phyloP scores from a whole-genome alignment of 2,888 invertebrate genomes.

The Parelbella ahira region DNA sequence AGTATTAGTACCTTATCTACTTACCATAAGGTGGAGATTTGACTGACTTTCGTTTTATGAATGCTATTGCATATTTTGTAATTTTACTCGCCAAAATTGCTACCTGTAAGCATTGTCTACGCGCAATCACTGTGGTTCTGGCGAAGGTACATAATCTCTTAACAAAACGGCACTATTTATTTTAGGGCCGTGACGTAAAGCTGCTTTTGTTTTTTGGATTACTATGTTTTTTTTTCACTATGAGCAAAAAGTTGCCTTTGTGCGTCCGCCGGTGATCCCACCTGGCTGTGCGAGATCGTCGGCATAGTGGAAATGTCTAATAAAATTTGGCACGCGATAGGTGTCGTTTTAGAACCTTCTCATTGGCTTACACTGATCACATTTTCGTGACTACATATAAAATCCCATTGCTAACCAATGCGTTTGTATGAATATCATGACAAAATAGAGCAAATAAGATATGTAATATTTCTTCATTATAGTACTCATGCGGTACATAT shows the following conservation, averaged over 20 bases:
- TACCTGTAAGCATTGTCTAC: slow-evolving; percentile 71
- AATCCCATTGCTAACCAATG: too few relatives aligned
- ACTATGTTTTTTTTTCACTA: slow-evolving; percentile 15
- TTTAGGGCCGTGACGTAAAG: slow-evolving; percentile 67
- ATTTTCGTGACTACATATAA: too few relatives aligned
- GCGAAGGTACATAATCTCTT: slow-evolving; percentile 61
- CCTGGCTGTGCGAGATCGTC: slow-evolving; percentile 10
- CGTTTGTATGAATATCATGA: too few relatives aligned
- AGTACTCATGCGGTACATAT: too few relatives aligned
- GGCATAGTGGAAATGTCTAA: slow-evolving; percentile 10
- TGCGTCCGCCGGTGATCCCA: slow-evolving; percentile 15
- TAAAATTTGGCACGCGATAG: slow-evolving; percentile 20
- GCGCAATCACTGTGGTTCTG: slow-evolving; percentile 56
- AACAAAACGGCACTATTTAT: slow-evolving; percentile 64
- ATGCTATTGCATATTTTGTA: slow-evolving; percentile 36
- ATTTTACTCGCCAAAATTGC: slow-evolving; percentile 48
- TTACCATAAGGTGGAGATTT: slow-evolving; percentile 10
- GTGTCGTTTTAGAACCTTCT: too few relatives aligned
- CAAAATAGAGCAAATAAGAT: too few relatives aligned
- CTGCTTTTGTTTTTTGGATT: slow-evolving; percentile 51
- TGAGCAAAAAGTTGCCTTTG: slow-evolving; percentile 12
- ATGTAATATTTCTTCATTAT: too few relatives aligned
- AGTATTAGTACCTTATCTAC: not conserved
- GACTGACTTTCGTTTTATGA: slow-evolving; percentile 16
- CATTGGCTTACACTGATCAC: too few relatives aligned